A percentile compares a stretch with the other conserved stretches of the same genome.
Conservation (phyloP, 2,888 invertebrate genomes). For the Malthinus seriepunctatus region DNA sequence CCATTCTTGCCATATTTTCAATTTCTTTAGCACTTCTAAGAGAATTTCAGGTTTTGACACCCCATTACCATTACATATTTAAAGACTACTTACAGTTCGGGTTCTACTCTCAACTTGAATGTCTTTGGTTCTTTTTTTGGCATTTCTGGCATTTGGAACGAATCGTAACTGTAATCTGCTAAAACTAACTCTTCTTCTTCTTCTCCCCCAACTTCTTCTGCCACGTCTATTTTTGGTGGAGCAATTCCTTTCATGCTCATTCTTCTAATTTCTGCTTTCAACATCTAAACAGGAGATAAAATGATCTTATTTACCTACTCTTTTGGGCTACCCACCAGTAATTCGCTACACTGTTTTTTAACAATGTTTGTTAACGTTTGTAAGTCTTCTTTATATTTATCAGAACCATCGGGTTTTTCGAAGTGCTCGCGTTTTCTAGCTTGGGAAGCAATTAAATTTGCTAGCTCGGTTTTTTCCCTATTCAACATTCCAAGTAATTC, state of each 20-base stretch:
- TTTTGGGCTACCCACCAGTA: slow-evolving; percentile 36
- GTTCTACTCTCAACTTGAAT: too few species aligned
- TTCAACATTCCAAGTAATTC: slow-evolving; percentile 60
- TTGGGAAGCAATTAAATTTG: slow-evolving; percentile 52
- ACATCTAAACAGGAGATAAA: slow-evolving; percentile 7
- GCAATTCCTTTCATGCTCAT: slow-evolving; percentile 47
- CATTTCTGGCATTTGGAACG: slow-evolving; percentile 11
- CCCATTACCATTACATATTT: too few species aligned
- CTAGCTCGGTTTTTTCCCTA: slow-evolving; percentile 58
- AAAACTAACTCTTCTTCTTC: slow-evolving; percentile 30
- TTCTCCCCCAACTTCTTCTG: slow-evolving; percentile 25
- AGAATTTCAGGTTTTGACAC: too few species aligned
- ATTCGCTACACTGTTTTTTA: slow-evolving; percentile 50
- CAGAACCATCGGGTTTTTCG: slow-evolving; percentile 41
- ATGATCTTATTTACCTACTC: neutral
- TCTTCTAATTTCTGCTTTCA: slow-evolving; percentile 42
- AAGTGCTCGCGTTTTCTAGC: slow-evolving; percentile 42
- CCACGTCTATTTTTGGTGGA: slow-evolving; percentile 8
- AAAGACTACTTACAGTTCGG: too few species aligned
- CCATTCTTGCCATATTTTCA: slow-evolving; percentile 38
- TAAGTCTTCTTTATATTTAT: slow-evolving; percentile 50
- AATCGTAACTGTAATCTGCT: slow-evolving; percentile 26
- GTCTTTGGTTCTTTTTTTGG: slow-evolving; percentile 7
- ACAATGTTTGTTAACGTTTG: slow-evolving; percentile 50
- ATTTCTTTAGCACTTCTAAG: slow-evolving; percentile 37